Conservation (phyloP, 2,113 vertebrate species). For the Cheilinus undulatus region DNA sequence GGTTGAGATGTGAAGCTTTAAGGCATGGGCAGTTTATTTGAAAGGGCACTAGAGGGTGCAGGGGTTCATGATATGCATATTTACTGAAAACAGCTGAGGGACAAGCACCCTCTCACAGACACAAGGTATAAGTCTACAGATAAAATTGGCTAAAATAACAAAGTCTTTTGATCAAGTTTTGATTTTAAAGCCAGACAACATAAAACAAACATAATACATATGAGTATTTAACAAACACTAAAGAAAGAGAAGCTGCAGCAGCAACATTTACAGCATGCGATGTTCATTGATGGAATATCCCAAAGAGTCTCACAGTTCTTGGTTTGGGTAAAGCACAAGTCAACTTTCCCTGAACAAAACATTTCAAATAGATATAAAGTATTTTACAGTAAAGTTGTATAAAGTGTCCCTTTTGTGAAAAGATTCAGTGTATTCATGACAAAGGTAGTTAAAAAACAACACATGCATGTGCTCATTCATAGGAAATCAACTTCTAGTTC, state of each 20-base stretch:
- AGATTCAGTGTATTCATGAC: conserved; percentile 60
- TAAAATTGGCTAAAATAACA: background rate
- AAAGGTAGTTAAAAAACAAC: conserved; percentile 21
- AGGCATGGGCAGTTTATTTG: conserved; percentile 51
- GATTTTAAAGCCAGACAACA: conserved; percentile 30
- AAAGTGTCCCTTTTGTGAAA: conserved; percentile 58
- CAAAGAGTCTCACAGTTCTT: conserved; percentile 10
- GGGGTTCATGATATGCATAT: conserved; percentile 27
- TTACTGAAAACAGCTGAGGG: conserved; percentile 17
- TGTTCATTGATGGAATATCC: conserved; percentile 11
- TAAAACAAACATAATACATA: background rate
- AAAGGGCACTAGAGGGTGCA: conserved; percentile 28
- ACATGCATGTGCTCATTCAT: conserved; percentile 34
- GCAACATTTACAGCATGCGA: conserved; percentile 24
- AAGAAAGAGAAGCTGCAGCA: conserved; percentile 30
- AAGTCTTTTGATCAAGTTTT: background rate
- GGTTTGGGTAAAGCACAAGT: conserved; percentile 35
- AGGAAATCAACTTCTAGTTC: conserved; percentile 11
- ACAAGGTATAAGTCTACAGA: background rate
- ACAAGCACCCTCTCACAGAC: background rate
- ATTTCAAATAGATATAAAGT: conserved; percentile 6
- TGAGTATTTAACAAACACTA: background rate
- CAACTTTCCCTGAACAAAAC: conserved; percentile 47
- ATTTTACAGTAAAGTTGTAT: conserved; percentile 48
- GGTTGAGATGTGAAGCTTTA: background rate